Conservation (phyloP, 2,797 vertebrate species). For the Salarias fasciatus region DNA sequence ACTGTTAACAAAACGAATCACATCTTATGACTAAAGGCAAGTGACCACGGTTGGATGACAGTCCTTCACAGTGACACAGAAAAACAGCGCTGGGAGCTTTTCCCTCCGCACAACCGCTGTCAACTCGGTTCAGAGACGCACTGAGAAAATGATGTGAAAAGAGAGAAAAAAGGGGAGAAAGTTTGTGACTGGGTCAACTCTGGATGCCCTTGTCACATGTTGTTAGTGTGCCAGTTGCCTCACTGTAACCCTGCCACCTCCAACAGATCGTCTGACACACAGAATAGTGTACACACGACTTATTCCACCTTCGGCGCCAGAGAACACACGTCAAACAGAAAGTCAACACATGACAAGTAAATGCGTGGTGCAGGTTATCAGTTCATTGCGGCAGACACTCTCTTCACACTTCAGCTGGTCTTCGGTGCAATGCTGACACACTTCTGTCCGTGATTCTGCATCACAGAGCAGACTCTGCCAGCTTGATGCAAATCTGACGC, state of each 20-base stretch:
- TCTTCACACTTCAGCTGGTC: conserved; percentile 19
- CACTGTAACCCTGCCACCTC: conserved; percentile 50
- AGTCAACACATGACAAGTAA: conserved; percentile 25
- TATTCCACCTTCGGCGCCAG: conserved; percentile 33
- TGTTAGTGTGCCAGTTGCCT: conserved; percentile 61
- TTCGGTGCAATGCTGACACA: no score
- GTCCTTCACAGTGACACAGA: conserved; percentile 64
- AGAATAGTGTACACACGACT: conserved; percentile 14
- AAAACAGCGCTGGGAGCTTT: conserved; percentile 70
- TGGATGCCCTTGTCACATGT: conserved; percentile 72
- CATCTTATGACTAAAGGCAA: conserved; percentile 66
- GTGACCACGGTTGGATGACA: conserved; percentile 51
- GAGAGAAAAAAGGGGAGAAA: conserved; percentile 60
- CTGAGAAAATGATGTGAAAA: conserved; percentile 58
- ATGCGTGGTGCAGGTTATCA: conserved; percentile 34
- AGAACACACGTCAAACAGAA: conserved; percentile 48
- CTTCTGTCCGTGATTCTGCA: no score
- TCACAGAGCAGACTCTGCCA: no score
- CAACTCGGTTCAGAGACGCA: conserved; percentile 64
- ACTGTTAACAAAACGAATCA: conserved; percentile 55
- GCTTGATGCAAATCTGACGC: no score
- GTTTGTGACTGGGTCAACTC: conserved; percentile 72
- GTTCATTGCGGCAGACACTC: conserved; percentile 20
- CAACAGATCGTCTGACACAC: conserved; percentile 61
- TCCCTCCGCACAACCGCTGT: conserved; percentile 67